Evolutionary conservation across 2,888 invertebrate species (phyloP).

Genomic region (Pterobdella sp.): DNA sequence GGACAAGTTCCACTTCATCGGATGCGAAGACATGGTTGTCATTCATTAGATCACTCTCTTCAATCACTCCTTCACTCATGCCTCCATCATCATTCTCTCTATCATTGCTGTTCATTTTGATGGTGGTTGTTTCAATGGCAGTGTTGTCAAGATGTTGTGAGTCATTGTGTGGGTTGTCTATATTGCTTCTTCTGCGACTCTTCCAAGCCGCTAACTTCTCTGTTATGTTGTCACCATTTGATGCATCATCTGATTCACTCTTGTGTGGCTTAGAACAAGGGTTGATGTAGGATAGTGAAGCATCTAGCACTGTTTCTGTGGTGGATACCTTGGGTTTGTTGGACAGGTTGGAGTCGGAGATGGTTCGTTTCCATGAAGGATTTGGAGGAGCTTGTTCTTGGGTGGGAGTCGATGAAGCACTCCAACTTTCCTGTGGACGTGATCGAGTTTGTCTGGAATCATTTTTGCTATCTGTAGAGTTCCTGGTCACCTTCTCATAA

Average conservation of each 20-base stretch:
- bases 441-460: neutral
- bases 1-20: slow-evolving; percentile 7
- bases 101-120: neutral
- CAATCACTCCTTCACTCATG: neutral
- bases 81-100: neutral
- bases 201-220: slow-evolving; percentile 30
- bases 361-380: neutral
- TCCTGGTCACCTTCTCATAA: slow-evolving; percentile 27
- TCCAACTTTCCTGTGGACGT: neutral
- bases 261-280: neutral
- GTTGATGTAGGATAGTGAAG: neutral
- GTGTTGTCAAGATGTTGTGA: neutral
- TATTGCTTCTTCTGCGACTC: slow-evolving; percentile 15
- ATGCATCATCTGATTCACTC: slow-evolving; percentile 14
- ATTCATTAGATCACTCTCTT: neutral
- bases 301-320: neutral
- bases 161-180: neutral
- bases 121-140: neutral
- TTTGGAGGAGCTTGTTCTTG: neutral
- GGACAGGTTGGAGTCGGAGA: slow-evolving; percentile 3
- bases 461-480: neutral
- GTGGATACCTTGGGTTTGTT: neutral
- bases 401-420: slow-evolving; percentile 9
- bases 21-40: slow-evolving; percentile 11
- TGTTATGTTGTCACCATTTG: neutral